Evolutionary conservation across 1,140 invertebrate genomes (phyloP), one percentile per base, ranked within the genome.

Genomic region (Papilio glaucus): DNA sequence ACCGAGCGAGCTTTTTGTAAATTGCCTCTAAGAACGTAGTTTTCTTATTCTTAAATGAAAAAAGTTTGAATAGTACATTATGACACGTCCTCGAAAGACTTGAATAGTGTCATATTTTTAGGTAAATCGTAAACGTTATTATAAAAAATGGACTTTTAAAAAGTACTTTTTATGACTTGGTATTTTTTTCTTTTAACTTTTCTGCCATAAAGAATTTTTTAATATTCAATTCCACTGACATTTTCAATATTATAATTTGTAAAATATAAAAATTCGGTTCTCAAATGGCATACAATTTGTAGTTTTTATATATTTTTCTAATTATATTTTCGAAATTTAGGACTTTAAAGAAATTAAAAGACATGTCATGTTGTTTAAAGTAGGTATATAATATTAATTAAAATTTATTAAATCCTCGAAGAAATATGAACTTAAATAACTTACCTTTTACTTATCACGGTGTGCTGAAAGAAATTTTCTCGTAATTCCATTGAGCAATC

Each of bases 1-100:
- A 82, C 80, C 76, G 77, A 67, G 71, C 73, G 74, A 77, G 78
- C 81, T 82, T 75, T 80, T 72, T 72, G 65, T 69, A 69, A 49
- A 69, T 69, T 69, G 42, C 41, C 26, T 18, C n/a, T 33, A 33
- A 69, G n/a, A 69, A 49, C 15, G 65, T 49, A 29, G 15, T 42
- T 41, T 67, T 41, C 18, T 53, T 9, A 53, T 53, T 53, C 21
- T 53, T 24, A 53, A 53, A 53, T 53, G 49, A 53, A 53, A 53
- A 53, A 53, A 53, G 49, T 53, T 53, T 53, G 49, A 53, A 53
- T 24, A 41, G 39, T 41, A 53, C 49, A 21, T 53, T 24, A 53
- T 53, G 49, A 53, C 49, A 53, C 21, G 18, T 24, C 49, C 24
- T 53, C 18, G 8, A 53, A 53, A 53, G 21, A 24, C 21, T 24